Base-by-base conservation (phyloP, 2,888 invertebrate species). In the Dynastes grantii region DNA sequence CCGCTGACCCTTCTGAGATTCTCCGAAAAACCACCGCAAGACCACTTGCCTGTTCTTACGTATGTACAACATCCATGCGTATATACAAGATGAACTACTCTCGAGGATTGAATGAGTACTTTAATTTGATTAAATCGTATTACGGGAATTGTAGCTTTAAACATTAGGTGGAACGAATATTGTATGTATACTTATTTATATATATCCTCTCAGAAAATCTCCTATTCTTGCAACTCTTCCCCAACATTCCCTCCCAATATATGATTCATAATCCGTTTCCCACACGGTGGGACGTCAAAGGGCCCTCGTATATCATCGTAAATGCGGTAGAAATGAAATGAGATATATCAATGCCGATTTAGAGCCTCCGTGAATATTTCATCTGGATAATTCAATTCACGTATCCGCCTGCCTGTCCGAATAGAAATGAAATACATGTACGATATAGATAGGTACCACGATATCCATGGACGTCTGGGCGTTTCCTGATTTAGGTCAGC, bases 301-400 rank as follows among this genome's bases (percentile, higher is more conserved):
- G 22, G 6, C 45, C 27, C 45, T 45, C n/a, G 45, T 67, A 67
- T 67, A 67, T 67, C 45, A 67, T 67, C 40, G 67, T 67, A 67
- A 67, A 67, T 67, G 67, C 67, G 67, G 67, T 45, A 67, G 67
- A 67, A 67, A 67, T 67, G 67, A 49, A 49, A 67, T 67, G 67
- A 67, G 67, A 67, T 67, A 67, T 49, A 67, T 67, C 67, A 67
- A 67, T 67, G 67, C 45, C 67, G 67, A 45, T 67, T 67, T 67
- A 67, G 27, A 49, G 45, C 67, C 8, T 2, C 11, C 49, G 67
- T 67, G 49, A 67, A 67, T 67, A 67, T 67, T 67, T 67, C 67
- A 67, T 49, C 49, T 67, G 67, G 67, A 67, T 67, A 67, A 67
- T 67, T 67, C 67, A 67, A 67, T 67, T 67, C 67, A 67, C 67